Base-by-base conservation (phyloP, 2,113 vertebrate species). In the Sakesphorus luctuosus region DNA sequence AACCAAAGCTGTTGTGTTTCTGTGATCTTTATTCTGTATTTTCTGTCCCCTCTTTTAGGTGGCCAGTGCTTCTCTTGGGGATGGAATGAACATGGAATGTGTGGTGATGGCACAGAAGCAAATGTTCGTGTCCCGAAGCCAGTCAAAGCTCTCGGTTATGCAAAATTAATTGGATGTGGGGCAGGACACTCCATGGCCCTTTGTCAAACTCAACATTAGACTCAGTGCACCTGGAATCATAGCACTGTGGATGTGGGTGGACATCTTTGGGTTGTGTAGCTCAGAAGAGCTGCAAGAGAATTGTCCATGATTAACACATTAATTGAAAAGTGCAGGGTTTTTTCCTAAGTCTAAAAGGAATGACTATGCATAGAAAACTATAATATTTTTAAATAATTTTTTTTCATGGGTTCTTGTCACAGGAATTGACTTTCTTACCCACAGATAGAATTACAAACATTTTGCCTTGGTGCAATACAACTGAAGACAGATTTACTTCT, bases 61-160 rank as follows among this genome's bases (percentile, higher is more conserved):
- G 97, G 87, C 10, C 31, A 18, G 7, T 98, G 99, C 69, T 93
- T 98, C 90, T 99, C 99, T 15, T 99, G 99, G 99, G 99, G 99
- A 89, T 99, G 99, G 99, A 99, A 99, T 1, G 99, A 99, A 77
- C 99, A 99, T 2, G 99, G 99, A 14, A 99, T 99, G 99, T 99
- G 99, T 25, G 99, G 99, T 43, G 98, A 99, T 20, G 98, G 98
- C 87, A 98, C 97, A 5, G 97, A 98, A 95, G 94, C 73, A 50
- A 96, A 99, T 15, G 7, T 99, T 87, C 47, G 13, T 50, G 65
- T 95, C 78, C 99, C 99, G 1, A 97, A 97, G 84, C 96, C 92
- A 5, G 46, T 99, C 67, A 85, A 89, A 76, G 84, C 94, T 46
- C 96, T 99, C 73, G 38, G 4, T 56, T 89, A 63, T 1, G 24